Evolutionary conservation across 1,140 invertebrate genomes (phyloP).

Genomic region (Penaeus vannamei): DNA sequence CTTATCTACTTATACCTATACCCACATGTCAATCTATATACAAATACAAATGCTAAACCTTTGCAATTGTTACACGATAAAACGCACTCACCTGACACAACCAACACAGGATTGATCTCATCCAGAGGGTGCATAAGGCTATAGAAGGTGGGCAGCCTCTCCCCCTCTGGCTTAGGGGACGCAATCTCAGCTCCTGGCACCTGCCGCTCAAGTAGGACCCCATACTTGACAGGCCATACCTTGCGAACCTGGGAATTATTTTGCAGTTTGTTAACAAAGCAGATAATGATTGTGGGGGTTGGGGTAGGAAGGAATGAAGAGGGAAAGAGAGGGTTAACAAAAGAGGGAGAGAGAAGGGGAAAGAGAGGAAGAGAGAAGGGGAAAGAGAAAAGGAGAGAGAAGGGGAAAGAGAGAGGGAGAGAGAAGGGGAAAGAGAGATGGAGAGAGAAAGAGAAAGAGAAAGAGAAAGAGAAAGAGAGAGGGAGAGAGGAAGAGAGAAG

Average conservation of each 20-base stretch:
- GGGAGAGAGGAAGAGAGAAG: no score
- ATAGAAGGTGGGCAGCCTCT: constrained; percentile 71
- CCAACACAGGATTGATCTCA: constrained; percentile 75
- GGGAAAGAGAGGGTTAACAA: no score
- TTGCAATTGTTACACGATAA: not conserved
- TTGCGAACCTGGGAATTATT: constrained; percentile 72
- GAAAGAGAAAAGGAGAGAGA: no score
- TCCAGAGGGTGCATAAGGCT: constrained; percentile 55
- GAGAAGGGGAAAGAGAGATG: no score
- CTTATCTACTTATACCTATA: not conserved
- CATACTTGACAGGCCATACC: constrained; percentile 84
- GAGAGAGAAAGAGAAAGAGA: no score
- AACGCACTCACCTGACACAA: constrained; percentile 77
- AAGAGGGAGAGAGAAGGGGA: no score
- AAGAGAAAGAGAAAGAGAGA: no score
- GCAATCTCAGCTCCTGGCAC: constrained; percentile 68
- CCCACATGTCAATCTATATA: not conserved
- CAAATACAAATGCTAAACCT: not conserved
- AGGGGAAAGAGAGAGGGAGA: no score
- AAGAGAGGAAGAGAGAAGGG: no score
- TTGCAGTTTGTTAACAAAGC: constrained; percentile 56
- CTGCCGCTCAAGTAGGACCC: constrained; percentile 82
- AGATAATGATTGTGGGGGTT: constrained; percentile 4
- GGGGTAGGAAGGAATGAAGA: not conserved
- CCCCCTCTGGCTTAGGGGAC: constrained; percentile 51